A percentile compares a stretch with the other conserved stretches of the same genome.
phyloP scores from a whole-genome alignment of 1,140 invertebrate species.

The Drosophila nasuta region DNA sequence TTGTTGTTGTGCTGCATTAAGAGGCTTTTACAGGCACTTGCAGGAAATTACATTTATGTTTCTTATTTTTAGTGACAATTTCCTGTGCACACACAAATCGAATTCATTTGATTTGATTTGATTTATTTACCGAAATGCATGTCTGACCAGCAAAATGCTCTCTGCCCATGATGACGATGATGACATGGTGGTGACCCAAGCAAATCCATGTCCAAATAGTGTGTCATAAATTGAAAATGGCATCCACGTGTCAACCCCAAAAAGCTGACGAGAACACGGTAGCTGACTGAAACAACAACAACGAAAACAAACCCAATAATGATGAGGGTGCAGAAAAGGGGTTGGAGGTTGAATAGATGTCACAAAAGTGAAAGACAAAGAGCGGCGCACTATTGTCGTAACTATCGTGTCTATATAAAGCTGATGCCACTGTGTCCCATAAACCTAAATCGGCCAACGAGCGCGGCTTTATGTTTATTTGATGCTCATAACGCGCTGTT shows the following conservation, averaged over 20 bases:
- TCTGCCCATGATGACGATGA: neutral
- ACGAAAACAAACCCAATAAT: neutral
- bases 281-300: neutral
- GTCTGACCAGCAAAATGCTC: conserved; percentile 5
- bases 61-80: conserved; percentile 67
- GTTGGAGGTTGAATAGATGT: conserved; percentile 25
- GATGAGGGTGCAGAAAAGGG: neutral
- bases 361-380: conserved; percentile 10
- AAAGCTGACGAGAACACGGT: conserved; percentile 29
- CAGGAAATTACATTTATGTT: conserved; percentile 67
- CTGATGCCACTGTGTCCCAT: conserved; percentile 58
- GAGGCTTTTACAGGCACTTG: conserved; percentile 30
- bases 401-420: conserved; percentile 35
- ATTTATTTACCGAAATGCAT: conserved; percentile 56
- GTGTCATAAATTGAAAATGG: conserved; percentile 65
- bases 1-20: conserved; percentile 5
- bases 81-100: conserved; percentile 38
- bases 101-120: conserved; percentile 59
- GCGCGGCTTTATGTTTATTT: conserved; percentile 60
- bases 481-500: conserved; percentile 54
- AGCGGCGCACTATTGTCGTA: conserved; percentile 26
- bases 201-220: conserved; percentile 56
- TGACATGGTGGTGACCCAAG: conserved; percentile 19
- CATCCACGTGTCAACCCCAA: conserved; percentile 32
- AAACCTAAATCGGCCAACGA: conserved; percentile 60